Conservation (phyloP, 2,797 vertebrate genomes). For the Lithobates sylvaticus region DNA sequence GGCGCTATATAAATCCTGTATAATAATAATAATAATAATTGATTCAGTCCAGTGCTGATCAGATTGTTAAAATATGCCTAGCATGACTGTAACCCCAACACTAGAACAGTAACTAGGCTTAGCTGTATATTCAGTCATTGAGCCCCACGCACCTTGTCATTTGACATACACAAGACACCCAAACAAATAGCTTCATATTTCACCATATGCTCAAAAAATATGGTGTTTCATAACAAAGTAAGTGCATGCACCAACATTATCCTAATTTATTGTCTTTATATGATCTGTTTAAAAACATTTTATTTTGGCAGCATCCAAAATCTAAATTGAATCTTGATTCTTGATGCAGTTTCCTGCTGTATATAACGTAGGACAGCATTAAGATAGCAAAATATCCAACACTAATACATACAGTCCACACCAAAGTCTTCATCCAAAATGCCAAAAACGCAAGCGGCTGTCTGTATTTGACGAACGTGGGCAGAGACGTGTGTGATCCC, state of each 20-base stretch:
- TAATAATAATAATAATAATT: no score
- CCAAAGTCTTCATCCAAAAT: slow-evolving; percentile 14
- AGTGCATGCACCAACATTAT: not conserved
- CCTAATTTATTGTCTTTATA: not conserved
- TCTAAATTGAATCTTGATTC: not conserved
- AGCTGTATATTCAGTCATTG: no score
- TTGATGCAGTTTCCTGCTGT: not conserved
- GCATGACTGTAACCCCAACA: not conserved
- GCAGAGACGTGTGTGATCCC: slow-evolving; percentile 8
- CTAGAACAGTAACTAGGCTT: not conserved
- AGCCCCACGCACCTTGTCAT: not conserved
- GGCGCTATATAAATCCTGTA: no score
- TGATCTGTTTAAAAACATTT: not conserved
- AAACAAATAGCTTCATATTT: not conserved
- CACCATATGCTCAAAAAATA: not conserved
- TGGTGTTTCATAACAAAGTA: not conserved
- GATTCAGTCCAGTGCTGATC: not conserved
- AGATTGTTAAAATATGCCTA: not conserved
- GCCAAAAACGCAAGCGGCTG: not conserved
- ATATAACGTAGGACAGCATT: not conserved
- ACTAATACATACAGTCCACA: not conserved
- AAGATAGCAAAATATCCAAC: not conserved
- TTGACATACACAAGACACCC: not conserved
- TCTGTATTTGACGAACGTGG: slow-evolving; percentile 13
- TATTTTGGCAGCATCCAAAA: not conserved